phyloP scores from a whole-genome alignment of 1,140 invertebrate genomes.

The Potamilus streckersoni region DNA sequence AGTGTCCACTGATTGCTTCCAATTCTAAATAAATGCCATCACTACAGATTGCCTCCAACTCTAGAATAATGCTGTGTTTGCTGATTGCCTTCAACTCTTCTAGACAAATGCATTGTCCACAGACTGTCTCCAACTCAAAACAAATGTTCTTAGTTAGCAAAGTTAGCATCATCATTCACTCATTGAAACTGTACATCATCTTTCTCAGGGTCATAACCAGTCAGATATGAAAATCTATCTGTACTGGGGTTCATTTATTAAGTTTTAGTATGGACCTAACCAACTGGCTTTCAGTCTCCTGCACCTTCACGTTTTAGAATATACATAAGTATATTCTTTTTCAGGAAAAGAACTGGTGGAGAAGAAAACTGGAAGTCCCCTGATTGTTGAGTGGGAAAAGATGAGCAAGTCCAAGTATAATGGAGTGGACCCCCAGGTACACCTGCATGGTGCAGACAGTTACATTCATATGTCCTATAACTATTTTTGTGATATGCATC shows the following conservation, averaged over 20 bases:
- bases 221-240: neutral
- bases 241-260: neutral
- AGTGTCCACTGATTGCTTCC: no score
- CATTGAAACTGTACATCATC: neutral
- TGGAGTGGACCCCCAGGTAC: constrained; percentile 89
- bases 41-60: no score
- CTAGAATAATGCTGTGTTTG: no score
- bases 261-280: neutral
- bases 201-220: neutral
- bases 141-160: no score
- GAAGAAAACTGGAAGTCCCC: constrained; percentile 75
- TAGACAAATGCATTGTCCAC: no score
- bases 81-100: no score
- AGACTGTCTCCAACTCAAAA: no score
- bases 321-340: constrained; percentile 23
- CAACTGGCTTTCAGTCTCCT: neutral
- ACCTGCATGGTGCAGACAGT: neutral
- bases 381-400: constrained; percentile 90
- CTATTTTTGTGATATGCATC: neutral
- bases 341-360: constrained; percentile 73
- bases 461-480: neutral
- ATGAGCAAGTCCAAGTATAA: constrained; percentile 99
- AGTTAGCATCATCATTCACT: no score
- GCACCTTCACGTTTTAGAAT: neutral
- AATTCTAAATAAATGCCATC: no score